phyloP scores from a whole-genome alignment of 2,797 vertebrate species.

The Sebastes matsubarae region DNA sequence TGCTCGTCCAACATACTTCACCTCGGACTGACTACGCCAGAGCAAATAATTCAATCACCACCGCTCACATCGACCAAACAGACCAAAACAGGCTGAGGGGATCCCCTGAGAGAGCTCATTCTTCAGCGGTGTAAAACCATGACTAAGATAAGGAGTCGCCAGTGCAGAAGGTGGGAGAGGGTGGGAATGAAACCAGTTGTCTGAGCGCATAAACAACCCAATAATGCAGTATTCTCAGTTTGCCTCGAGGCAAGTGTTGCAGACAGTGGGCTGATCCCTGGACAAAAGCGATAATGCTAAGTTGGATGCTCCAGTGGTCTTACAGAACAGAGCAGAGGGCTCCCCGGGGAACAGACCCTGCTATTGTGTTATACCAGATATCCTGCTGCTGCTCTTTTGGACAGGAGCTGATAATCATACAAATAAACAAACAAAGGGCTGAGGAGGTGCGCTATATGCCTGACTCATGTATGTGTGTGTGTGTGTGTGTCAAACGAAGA shows the following conservation, averaged over 20 bases:
- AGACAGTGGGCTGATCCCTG: slow-evolving; percentile 13
- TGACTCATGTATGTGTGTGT: slow-evolving; percentile 34
- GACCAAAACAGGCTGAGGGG: slow-evolving; percentile 27
- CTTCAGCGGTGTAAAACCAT: slow-evolving; percentile 54
- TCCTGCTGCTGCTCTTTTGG: slow-evolving; percentile 73
- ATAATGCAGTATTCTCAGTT: slow-evolving; percentile 15
- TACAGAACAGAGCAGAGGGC: slow-evolving; percentile 30
- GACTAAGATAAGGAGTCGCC: slow-evolving; percentile 63
- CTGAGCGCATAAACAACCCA: slow-evolving; percentile 30
- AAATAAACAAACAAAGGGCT: slow-evolving; percentile 76
- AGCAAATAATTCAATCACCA: slow-evolving; percentile 66
- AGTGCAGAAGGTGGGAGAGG: slow-evolving; percentile 23
- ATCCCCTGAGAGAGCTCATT: slow-evolving; percentile 59
- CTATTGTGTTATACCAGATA: slow-evolving; percentile 82
- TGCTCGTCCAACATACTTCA: slow-evolving; percentile 51
- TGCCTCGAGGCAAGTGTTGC: slow-evolving; percentile 26
- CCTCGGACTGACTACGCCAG: slow-evolving; percentile 47
- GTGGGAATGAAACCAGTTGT: slow-evolving; percentile 48
- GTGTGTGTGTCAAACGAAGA: slow-evolving; percentile 34
- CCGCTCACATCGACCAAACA: slow-evolving; percentile 44
- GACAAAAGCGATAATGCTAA: slow-evolving; percentile 34
- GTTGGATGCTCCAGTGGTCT: slow-evolving; percentile 51
- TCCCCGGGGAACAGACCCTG: slow-evolving; percentile 57
- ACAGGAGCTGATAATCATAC: slow-evolving; percentile 73
- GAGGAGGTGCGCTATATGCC: slow-evolving; percentile 59